Evolutionary conservation across 2,113 vertebrate species (phyloP).

Genomic region (Platysternon megacephalum): DNA sequence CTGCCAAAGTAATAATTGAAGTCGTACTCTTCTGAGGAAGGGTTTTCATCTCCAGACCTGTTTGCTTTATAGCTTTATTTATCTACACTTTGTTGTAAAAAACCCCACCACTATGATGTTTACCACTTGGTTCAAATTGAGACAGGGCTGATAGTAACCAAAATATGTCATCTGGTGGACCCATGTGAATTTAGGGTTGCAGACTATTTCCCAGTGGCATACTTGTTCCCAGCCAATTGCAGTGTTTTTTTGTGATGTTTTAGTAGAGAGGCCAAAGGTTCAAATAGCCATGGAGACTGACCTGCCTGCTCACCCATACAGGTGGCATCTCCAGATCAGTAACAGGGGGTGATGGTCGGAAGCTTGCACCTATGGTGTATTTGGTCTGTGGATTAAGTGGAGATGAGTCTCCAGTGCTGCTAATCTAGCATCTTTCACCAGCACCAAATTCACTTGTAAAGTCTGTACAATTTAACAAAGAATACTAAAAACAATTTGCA

Average conservation of each 20-base stretch:
- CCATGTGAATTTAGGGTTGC: accelerated
- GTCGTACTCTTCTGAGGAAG: background rate
- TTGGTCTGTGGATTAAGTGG: accelerated
- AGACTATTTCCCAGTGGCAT: background rate
- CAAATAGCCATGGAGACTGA: background rate
- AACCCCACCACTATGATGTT: background rate
- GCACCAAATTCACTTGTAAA: accelerated
- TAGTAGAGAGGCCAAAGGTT: background rate
- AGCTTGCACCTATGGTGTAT: accelerated
- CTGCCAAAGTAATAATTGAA: background rate
- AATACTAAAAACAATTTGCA: background rate
- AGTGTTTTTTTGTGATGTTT: background rate
- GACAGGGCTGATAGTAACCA: accelerated
- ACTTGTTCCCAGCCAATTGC: background rate
- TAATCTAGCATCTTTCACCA: background rate
- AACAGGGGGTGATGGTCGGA: background rate
- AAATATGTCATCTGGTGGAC: background rate
- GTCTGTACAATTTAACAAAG: background rate
- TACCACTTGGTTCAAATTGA: background rate
- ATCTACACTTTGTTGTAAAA: background rate
- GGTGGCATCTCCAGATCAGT: background rate
- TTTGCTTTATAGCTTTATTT: background rate
- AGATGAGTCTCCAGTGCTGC: background rate
- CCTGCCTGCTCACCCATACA: background rate
- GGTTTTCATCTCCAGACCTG: background rate